These are phyloP conservation scores for Mungos mungo DNA, from an alignment of 2,113 vertebrate species.

Conservation along the genomic window DNA sequence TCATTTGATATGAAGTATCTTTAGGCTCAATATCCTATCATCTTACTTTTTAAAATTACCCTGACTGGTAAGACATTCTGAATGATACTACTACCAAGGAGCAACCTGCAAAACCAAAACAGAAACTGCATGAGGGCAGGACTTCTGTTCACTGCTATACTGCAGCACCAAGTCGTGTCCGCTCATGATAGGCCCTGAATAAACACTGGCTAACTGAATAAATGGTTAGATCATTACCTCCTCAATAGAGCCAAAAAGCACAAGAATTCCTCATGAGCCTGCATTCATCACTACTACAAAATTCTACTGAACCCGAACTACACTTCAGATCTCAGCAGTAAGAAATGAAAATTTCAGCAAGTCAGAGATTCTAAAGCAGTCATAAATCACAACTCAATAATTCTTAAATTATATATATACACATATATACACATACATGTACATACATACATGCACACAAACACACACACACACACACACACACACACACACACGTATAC, in stretches of 20 bases:
- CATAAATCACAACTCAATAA: not conserved
- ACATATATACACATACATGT: not conserved
- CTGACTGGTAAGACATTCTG: not conserved
- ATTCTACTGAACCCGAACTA: not conserved
- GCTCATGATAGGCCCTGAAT: not conserved
- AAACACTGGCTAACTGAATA: not conserved
- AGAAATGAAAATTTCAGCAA: not conserved
- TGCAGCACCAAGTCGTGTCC: not conserved
- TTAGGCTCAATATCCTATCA: not conserved
- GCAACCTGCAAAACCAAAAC: not conserved
- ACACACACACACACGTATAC: too few species aligned
- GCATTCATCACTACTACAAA: not conserved
- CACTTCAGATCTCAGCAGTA: not conserved
- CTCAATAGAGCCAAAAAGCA: not conserved
- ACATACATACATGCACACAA: not conserved
- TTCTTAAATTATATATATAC: not conserved
- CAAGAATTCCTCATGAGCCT: not conserved
- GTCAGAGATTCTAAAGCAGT: not conserved
- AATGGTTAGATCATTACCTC: not conserved
- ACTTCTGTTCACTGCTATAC: not conserved
- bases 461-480: not conserved
- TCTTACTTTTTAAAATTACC: not conserved
- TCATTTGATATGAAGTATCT: conserved; percentile 2
- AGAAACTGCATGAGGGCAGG: not conserved
- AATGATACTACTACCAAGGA: not conserved